Conservation (phyloP, 2,888 invertebrate species). For the Chouioia cunea region DNA sequence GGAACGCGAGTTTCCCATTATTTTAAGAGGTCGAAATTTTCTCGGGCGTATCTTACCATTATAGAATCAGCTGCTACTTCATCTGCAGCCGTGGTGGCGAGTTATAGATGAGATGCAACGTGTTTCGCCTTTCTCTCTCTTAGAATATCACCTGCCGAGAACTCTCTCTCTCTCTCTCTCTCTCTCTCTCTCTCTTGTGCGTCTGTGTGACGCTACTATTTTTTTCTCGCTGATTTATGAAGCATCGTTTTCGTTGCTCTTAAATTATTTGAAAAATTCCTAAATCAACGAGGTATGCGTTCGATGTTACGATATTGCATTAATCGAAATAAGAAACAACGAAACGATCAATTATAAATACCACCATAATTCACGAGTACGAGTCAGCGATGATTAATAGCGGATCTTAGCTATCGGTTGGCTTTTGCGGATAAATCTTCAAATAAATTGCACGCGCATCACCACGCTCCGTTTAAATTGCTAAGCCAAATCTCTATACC, state of each 20-base stretch:
- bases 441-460: not conserved
- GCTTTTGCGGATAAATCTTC: not conserved
- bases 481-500: not conserved
- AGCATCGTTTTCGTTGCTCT: not conserved
- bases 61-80: slow-evolving; percentile 65
- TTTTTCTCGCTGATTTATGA: slow-evolving; percentile 1
- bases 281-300: too few relatives aligned
- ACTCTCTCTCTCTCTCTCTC: too few relatives aligned
- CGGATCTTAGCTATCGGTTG: slow-evolving; percentile 7
- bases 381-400: too few relatives aligned
- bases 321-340: too few relatives aligned
- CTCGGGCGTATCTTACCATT: slow-evolving; percentile 60
- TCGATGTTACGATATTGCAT: too few relatives aligned
- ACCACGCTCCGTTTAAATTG: slow-evolving; percentile 35
- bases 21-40: slow-evolving; percentile 59
- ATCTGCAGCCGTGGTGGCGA: slow-evolving; percentile 48
- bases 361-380: not conserved
- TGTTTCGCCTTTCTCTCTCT: slow-evolving; percentile 11
- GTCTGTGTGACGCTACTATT: too few relatives aligned
- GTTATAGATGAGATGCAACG: slow-evolving; percentile 22
- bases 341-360: too few relatives aligned
- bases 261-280: too few relatives aligned
- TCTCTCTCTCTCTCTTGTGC: too few relatives aligned
- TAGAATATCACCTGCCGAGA: slow-evolving; percentile 59
- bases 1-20: slow-evolving; percentile 60